Percentiles rank a stretch among this genome's conserved stretches.
Conservation (phyloP, 2,888 invertebrate genomes). For the Amblyjoppa fuscipennis region DNA sequence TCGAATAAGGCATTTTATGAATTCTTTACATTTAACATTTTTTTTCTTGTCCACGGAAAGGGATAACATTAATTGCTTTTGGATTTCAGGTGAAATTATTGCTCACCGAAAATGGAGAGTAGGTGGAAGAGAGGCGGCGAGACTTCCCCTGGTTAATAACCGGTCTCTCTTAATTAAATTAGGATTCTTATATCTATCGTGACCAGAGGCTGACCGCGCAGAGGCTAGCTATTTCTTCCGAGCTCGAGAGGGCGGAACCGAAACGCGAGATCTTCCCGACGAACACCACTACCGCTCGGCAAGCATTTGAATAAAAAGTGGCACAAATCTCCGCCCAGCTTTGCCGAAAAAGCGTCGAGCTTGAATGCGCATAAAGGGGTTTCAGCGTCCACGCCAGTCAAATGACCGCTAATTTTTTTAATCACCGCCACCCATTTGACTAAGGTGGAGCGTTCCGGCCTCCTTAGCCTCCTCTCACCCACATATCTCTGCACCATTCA, state of each 20-base stretch:
- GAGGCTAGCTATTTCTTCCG: slow-evolving; percentile 47
- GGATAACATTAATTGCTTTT: slow-evolving; percentile 31
- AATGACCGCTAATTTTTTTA: background rate
- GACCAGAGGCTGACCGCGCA: slow-evolving; percentile 1
- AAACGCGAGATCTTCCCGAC: slow-evolving; percentile 35
- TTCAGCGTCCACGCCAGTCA: background rate
- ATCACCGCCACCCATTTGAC: background rate
- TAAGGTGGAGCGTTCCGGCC: background rate
- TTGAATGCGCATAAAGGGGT: background rate
- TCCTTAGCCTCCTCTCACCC: background rate
- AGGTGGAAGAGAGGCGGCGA: slow-evolving; percentile 48
- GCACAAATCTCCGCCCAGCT: background rate
- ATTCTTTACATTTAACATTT: background rate
- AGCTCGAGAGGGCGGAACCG: slow-evolving; percentile 64
- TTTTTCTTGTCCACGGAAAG: background rate
- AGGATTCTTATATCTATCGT: slow-evolving; percentile 78
- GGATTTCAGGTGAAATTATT: slow-evolving; percentile 39
- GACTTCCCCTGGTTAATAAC: slow-evolving; percentile 74
- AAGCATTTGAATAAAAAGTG: slow-evolving; percentile 16
- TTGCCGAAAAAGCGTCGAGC: background rate
- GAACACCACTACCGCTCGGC: slow-evolving; percentile 12
- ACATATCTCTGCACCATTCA: background rate
- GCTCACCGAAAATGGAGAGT: slow-evolving; percentile 21
- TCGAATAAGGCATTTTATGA: slow-evolving; percentile 23
- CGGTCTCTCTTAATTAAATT: slow-evolving; percentile 83